Evolutionary conservation across 2,113 vertebrate species (phyloP), one percentile per base, ranked within the genome.

Genomic region (Nansenia antarctica): DNA sequence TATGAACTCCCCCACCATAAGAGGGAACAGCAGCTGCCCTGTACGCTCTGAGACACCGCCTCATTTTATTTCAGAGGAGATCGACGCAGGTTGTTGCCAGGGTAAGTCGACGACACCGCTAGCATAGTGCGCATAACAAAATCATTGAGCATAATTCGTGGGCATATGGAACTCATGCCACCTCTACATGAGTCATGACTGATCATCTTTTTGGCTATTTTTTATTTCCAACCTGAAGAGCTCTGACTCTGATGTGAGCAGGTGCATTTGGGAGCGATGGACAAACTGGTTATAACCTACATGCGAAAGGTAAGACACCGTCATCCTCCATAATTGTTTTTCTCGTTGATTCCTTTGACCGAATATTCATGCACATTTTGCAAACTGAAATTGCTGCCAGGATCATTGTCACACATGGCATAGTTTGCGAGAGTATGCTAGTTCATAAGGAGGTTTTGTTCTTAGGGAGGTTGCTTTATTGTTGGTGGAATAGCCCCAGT

Each of bases 11-110:
- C 70, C n/a, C n/a, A n/a, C n/a, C 32, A 66, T 71, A 74, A 26
- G 7, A 75, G 76, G 72, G 79, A 73, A 84, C 84, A 81, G 85
- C 83, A 81, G 84, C n/a, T 49, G 1, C 6, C 18, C 45, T 7
- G 2, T 20, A 37, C 5, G 35, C 5, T 20, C 18, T n/a, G 15
- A 49, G 45, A 49, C 45, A 5, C 20, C 5, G 1, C 15, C 45
- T 22, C 18, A 49, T 37, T 5, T 8, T n/a, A 20, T n/a, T 42
- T 42, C 20, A 49, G 45, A 49, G 5, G 45, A n/a, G 6, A 49
- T 49, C n/a, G n/a, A 49, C 2, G 6, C 45, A 7, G 2, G n/a
- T n/a, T n/a, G n/a, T n/a, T n/a, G n/a, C n/a, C n/a, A n/a, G n/a
- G 45, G 45, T 49, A 22, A 20, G 7, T 49, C 35, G n/a, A n/a